These are phyloP conservation scores for Corydoras sp. DNA, from an alignment of 2,113 vertebrate genomes.

Conservation along the genomic window DNA sequence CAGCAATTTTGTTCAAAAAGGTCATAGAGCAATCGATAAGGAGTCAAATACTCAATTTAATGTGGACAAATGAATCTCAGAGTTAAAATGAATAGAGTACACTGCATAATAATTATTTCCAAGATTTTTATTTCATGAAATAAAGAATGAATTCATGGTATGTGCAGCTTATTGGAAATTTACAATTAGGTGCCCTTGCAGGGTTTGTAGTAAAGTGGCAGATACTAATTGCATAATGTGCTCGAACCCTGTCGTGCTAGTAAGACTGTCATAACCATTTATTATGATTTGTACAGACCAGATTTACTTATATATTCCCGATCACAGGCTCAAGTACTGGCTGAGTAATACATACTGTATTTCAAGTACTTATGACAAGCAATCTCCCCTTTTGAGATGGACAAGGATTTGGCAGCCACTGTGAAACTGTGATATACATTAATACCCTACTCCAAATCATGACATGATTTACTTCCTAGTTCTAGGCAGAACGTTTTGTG, in stretches of 20 bases:
- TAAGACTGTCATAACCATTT: constrained; percentile 3
- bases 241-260: not conserved
- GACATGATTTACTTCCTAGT: constrained; percentile 9
- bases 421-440: not conserved
- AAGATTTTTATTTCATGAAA: not conserved
- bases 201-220: constrained; percentile 5
- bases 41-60: no score
- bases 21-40: no score
- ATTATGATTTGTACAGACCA: not conserved
- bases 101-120: constrained; percentile 5
- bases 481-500: constrained; percentile 45
- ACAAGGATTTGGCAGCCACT: not conserved
- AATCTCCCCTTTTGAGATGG: not conserved
- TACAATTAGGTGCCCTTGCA: constrained; percentile 20
- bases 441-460: not conserved
- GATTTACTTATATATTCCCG: constrained; percentile 3
- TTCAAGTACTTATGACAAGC: not conserved
- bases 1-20: no score
- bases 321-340: not conserved
- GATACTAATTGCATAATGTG: constrained; percentile 24
- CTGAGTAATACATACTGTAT: not conserved
- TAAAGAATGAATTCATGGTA: not conserved
- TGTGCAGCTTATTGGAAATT: not conserved
- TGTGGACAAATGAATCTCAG: no score
- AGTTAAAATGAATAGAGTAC: no score